phyloP scores from a whole-genome alignment of 2,797 vertebrate genomes.

The Streptopelia turtur region DNA sequence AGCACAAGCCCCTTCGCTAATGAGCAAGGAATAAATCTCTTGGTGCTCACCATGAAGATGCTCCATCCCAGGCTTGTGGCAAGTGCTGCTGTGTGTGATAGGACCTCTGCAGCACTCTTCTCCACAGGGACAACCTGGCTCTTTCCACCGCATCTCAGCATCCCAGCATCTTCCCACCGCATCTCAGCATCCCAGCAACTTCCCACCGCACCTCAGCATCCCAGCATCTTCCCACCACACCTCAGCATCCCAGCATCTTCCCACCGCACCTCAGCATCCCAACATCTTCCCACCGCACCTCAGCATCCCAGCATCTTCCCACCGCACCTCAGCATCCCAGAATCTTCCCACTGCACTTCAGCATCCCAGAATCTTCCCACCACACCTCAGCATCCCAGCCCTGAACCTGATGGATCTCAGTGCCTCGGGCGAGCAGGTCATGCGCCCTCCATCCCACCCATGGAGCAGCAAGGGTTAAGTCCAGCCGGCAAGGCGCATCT shows the following conservation, averaged over 20 bases:
- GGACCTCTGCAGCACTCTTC: accelerated
- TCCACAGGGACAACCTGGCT: background rate
- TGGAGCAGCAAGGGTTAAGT: conserved; percentile 80
- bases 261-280: too few species aligned
- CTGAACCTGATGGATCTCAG: accelerated
- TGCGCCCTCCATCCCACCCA: accelerated
- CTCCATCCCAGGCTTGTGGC: background rate
- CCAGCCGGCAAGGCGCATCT: conserved; percentile 82
- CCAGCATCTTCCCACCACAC: too few species aligned
- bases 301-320: too few species aligned
- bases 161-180: too few species aligned
- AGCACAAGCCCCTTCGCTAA: background rate
- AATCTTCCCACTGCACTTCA: too few species aligned
- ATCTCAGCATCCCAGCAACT: too few species aligned
- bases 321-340: too few species aligned
- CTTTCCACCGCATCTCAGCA: background rate
- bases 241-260: too few species aligned
- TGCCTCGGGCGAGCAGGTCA: background rate
- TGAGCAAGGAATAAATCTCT: accelerated
- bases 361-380: background rate
- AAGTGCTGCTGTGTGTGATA: accelerated
- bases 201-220: too few species aligned
- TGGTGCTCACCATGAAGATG: background rate
- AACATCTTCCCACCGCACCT: too few species aligned
- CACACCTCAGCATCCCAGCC: background rate